These are phyloP conservation scores for Sebastes hubbsi DNA, from an alignment of 2,797 vertebrate species.

Conservation along the genomic window DNA sequence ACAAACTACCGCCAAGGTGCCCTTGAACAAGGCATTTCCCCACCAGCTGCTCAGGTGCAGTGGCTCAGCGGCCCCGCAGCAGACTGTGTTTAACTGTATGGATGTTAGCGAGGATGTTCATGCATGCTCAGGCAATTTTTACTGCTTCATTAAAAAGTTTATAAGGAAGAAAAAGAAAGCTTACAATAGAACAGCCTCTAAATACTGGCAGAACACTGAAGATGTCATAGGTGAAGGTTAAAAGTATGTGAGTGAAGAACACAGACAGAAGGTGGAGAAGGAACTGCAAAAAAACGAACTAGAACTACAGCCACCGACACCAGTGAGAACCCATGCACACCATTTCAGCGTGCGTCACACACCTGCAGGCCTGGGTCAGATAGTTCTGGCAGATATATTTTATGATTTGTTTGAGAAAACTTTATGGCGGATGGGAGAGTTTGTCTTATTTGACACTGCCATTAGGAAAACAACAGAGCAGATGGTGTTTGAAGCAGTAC, in stretches of 20 bases:
- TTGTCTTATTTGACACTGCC: not conserved
- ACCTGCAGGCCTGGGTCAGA: constrained; percentile 56
- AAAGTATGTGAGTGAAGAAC: constrained; percentile 4
- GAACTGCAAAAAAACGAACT: not conserved
- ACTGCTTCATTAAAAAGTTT: not conserved
- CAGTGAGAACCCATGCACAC: constrained; percentile 55
- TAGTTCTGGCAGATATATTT: not conserved
- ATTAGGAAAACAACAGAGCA: not conserved
- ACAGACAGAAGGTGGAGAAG: not conserved
- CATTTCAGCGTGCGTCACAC: not conserved
- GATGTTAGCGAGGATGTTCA: not conserved
- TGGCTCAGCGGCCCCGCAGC: not conserved
- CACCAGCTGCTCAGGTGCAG: not conserved
- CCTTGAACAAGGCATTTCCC: not conserved
- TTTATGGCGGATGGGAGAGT: not conserved
- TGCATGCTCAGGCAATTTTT: not conserved
- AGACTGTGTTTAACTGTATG: not conserved
- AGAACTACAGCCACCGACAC: constrained; percentile 42
- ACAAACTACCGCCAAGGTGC: not conserved
- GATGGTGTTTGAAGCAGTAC: not conserved
- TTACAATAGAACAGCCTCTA: not conserved
- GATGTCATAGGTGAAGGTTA: not conserved
- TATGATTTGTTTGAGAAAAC: not conserved
- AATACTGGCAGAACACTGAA: not conserved
- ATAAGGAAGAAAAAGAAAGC: not conserved